These are phyloP conservation scores for Rhea pennata DNA, from an alignment of 2,113 vertebrate species.

Conservation along the genomic window DNA sequence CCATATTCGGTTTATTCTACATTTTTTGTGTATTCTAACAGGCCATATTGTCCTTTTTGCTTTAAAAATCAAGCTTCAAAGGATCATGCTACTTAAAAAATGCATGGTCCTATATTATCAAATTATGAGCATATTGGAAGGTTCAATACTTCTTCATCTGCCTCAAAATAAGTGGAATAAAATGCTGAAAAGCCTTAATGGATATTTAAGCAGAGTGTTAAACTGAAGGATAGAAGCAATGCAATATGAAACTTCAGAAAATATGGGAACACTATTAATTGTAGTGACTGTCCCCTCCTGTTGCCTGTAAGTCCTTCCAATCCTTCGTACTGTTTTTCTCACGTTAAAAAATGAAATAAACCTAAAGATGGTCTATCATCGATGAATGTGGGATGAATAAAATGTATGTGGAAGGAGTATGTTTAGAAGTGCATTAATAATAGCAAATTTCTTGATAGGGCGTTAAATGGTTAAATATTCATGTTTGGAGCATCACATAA, in stretches of 20 bases:
- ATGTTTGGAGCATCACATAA: fast-evolving
- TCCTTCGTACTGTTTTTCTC: neutral
- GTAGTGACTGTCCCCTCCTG: neutral
- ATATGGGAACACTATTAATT: neutral
- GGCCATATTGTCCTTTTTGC: neutral
- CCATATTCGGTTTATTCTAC: neutral
- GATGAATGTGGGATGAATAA: neutral
- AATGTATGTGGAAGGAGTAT: neutral
- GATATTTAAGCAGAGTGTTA: neutral
- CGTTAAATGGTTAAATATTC: neutral
- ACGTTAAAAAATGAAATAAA: neutral
- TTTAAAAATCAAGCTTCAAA: constrained; percentile 23
- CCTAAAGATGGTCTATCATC: neutral
- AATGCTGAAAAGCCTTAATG: neutral
- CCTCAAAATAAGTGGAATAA: neutral
- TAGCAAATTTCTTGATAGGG: neutral
- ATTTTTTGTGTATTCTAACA: neutral
- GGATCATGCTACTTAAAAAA: neutral
- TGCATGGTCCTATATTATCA: neutral
- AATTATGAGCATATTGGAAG: neutral
- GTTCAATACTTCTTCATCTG: neutral
- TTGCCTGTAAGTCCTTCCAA: neutral
- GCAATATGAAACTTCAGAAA: neutral
- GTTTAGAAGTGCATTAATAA: neutral
- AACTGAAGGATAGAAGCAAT: neutral